phyloP scores from a whole-genome alignment of 2,797 vertebrate genomes.

The Dallia pectoralis region DNA sequence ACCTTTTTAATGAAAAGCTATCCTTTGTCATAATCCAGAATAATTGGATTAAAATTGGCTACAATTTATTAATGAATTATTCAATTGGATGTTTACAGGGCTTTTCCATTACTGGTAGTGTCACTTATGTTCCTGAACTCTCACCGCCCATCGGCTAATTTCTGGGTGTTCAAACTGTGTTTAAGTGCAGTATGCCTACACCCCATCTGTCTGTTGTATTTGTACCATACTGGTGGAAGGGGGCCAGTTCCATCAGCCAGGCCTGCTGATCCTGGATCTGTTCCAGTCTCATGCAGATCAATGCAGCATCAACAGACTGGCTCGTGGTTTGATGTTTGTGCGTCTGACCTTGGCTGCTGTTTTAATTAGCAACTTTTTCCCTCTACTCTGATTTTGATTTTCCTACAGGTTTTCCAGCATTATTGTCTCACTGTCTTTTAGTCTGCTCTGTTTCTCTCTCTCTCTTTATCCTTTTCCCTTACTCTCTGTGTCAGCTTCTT shows the following conservation, averaged over 20 bases:
- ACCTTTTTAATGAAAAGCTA: slow-evolving; percentile 2
- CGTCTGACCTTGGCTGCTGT: slow-evolving; percentile 20
- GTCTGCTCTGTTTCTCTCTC: neutral
- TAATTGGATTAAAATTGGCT: neutral
- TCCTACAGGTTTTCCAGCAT: neutral
- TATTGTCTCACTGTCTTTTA: neutral
- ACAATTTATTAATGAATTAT: neutral
- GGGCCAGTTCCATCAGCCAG: slow-evolving; percentile 4
- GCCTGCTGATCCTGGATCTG: slow-evolving; percentile 4
- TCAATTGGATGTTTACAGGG: neutral
- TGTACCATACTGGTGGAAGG: neutral
- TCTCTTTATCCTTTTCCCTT: neutral
- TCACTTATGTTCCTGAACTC: neutral
- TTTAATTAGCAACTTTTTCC: neutral
- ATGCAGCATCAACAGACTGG: slow-evolving; percentile 20
- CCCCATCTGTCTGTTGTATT: slow-evolving; percentile 1
- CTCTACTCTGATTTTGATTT: neutral
- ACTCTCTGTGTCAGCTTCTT: too few relatives aligned
- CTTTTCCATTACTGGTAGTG: neutral
- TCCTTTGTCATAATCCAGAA: neutral
- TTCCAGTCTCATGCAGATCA: slow-evolving; percentile 19
- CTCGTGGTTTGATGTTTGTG: neutral
- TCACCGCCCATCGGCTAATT: neutral
- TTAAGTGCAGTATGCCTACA: neutral
- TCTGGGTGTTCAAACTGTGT: neutral